Evolutionary conservation across 2,113 vertebrate genomes (phyloP).

Genomic region (cattle (Bos taurus)): DNA sequence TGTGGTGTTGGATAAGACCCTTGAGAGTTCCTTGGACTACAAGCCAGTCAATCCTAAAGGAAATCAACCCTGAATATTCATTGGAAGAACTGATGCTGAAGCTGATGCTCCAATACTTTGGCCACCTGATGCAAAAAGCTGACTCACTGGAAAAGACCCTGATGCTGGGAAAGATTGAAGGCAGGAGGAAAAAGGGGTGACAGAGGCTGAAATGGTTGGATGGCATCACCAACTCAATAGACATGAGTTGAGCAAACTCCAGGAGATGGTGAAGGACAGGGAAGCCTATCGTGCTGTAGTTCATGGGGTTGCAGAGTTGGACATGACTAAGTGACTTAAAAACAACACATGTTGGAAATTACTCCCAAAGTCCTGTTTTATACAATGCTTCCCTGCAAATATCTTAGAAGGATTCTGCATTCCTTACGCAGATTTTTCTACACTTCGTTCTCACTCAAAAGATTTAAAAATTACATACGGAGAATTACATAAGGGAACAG

Average conservation of each 20-base stretch:
- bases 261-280: background rate
- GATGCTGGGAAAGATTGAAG: rapidly evolving
- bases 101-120: background rate
- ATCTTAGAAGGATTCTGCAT: background rate
- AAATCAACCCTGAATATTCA: background rate
- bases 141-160: background rate
- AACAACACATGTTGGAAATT: background rate
- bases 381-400: background rate
- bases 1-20: background rate
- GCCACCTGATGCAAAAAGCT: background rate
- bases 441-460: background rate
- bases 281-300: background rate
- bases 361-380: background rate
- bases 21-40: background rate
- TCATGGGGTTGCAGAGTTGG: background rate
- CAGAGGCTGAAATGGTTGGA: background rate
- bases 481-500: background rate
- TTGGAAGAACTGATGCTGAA: background rate
- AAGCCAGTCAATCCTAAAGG: background rate
- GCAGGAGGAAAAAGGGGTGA: background rate
- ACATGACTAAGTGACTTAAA: background rate
- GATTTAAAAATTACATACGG: background rate
- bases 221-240: background rate
- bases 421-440: background rate
- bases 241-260: background rate